Evolutionary conservation across 2,113 vertebrate genomes (phyloP).

Genomic region (Actinemys pallida): DNA sequence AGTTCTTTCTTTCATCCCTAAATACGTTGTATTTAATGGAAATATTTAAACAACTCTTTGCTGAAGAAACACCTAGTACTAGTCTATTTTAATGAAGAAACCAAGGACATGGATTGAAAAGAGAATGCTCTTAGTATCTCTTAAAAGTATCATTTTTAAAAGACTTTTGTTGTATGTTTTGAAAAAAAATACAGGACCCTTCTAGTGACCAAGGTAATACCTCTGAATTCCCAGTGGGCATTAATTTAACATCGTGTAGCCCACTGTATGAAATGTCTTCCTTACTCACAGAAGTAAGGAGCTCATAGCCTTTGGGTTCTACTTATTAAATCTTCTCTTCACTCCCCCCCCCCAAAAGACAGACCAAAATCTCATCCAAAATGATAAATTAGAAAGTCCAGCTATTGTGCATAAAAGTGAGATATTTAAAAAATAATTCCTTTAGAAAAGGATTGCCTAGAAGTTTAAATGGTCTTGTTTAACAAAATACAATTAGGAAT

Average conservation of each 20-base stretch:
- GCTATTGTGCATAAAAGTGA: not conserved
- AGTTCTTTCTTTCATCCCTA: not conserved
- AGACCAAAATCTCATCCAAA: not conserved
- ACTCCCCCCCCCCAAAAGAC: not conserved
- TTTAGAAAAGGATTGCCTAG: not conserved
- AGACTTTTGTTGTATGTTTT: not conserved
- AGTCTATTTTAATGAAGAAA: conserved; percentile 19
- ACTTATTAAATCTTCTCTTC: not conserved
- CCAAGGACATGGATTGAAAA: conserved; percentile 16
- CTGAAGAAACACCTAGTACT: not conserved
- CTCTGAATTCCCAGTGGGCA: not conserved
- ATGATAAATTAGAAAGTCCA: not conserved
- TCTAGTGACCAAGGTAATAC: not conserved
- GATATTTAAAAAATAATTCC: not conserved
- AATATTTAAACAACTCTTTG: not conserved
- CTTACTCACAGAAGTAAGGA: not conserved
- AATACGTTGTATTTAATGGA: not conserved
- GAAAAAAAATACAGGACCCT: not conserved
- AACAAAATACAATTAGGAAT: not conserved
- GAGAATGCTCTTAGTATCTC: not conserved
- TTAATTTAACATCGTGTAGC: not conserved
- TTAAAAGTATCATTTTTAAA: not conserved
- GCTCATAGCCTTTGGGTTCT: not conserved
- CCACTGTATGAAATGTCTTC: not conserved
- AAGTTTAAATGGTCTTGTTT: not conserved